Evolutionary conservation across 2,888 invertebrate genomes (phyloP), one percentile per base, ranked within the genome.

Genomic region (Elmis aenea): DNA sequence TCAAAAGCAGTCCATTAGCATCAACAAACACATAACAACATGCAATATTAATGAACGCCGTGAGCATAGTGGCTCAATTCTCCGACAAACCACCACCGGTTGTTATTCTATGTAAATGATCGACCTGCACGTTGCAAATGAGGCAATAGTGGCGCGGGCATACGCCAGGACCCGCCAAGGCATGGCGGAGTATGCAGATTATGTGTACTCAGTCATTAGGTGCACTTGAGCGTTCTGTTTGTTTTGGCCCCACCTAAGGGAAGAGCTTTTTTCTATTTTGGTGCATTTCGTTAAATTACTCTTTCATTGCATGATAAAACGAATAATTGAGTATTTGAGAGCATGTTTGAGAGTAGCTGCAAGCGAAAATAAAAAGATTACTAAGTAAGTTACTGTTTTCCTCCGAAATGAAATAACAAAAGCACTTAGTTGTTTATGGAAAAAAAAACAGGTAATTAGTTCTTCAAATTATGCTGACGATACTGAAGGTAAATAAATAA

Each of bases 201-300:
- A 59, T 63, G 62, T 64, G 61, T 65, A 64, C 61, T 61, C 63
- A 63, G 62, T 65, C 64, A 64, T 66, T 63, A 64, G 57, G 58
- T 54, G 54, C 62, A 60, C 59, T 61, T 58, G 61, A 61, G 61
- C 62, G 59, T 58, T 58, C 48, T 64, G 63, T 63, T 62, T 63
- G 61, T 53, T 58, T 55, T 57, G 27, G 45, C 45, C 45, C 39
- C 38, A 45, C 47, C 45, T 39, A 40, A 43, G 39, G 42, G 38
- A 45, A 52, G 46, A 44, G 48, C 47, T 47, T 53, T 47, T 46
- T 42, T 35, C 50, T 50, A 45, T 52, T 52, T 41, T 38, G 43
- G 31, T 39, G 40, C 38, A 42, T 43, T 45, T 44, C 41, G 37
- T 30, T 30, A 37, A 37, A 42, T 42, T 42, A 42, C 42, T 42